Conservation (phyloP, 2,113 vertebrate species). For the Sialia sialis region DNA sequence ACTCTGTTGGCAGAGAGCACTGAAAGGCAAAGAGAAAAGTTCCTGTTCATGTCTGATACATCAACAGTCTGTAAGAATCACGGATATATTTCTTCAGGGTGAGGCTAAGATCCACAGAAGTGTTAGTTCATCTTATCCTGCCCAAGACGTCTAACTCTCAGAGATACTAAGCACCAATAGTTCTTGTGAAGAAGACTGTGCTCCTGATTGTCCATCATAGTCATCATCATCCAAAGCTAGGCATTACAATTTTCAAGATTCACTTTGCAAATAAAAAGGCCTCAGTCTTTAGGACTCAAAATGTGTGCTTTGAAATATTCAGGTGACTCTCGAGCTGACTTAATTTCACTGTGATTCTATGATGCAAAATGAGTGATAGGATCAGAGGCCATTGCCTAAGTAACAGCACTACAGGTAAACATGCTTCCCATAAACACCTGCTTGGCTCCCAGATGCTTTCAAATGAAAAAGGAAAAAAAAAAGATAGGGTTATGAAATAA, state of each 20-base stretch:
- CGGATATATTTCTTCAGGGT: neutral
- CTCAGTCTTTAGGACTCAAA: neutral
- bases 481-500: neutral
- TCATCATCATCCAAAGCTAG: neutral
- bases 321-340: rapidly evolving
- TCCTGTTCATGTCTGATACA: neutral
- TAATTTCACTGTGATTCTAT: neutral
- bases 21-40: neutral
- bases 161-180: neutral
- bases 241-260: neutral
- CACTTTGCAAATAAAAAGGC: neutral
- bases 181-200: neutral
- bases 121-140: neutral
- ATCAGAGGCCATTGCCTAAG: neutral
- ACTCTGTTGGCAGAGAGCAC: neutral
- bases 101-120: neutral
- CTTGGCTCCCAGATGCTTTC: neutral
- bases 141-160: neutral
- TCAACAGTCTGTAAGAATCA: neutral
- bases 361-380: neutral
- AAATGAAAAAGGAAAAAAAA: neutral
- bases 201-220: neutral
- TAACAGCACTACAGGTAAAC: neutral
- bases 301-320: neutral
- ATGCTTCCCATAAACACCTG: neutral